A percentile compares a stretch with the other conserved stretches of the same genome.
Conservation (phyloP, 2,888 invertebrate species). For the Noctua pronuba region DNA sequence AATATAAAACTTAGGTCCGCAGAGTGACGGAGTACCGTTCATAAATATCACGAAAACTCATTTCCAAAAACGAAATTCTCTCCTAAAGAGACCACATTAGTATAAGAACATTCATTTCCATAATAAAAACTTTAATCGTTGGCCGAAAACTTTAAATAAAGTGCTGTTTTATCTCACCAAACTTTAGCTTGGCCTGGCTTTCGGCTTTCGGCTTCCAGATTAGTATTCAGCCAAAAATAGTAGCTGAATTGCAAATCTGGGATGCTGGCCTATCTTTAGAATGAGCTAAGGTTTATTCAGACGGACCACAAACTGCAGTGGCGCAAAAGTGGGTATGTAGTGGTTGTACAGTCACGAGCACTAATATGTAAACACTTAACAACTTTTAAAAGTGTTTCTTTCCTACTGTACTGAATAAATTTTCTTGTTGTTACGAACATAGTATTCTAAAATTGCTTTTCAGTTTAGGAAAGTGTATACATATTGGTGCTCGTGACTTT, state of each 20-base stretch:
- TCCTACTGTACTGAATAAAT: too few species aligned
- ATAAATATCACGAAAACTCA: conserved; percentile 26
- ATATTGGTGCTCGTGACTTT: too few species aligned
- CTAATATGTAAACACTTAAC: too few species aligned
- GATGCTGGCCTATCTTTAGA: conserved; percentile 32
- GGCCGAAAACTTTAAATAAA: conserved; percentile 49
- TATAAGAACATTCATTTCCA: conserved; percentile 31
- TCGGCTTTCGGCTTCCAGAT: conserved; percentile 14
- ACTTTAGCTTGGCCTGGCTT: conserved; percentile 36
- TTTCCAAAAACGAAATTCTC: conserved; percentile 37
- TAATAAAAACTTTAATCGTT: conserved; percentile 48
- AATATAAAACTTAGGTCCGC: conserved; percentile 12
- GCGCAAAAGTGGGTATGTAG: neutral
- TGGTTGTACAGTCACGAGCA: too few species aligned
- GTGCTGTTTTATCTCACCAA: conserved; percentile 39
- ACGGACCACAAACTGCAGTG: neutral
- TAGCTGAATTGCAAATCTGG: conserved; percentile 34
- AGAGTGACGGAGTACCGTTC: neutral
- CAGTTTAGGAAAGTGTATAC: too few species aligned
- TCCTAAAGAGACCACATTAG: conserved; percentile 30
- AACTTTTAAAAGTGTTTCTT: too few species aligned
- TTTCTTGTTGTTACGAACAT: too few species aligned
- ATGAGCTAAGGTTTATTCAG: conserved; percentile 6
- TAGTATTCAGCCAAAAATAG: conserved; percentile 47
- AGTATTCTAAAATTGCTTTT: too few species aligned